Evolutionary conservation across 92 coral and sea anemone species (phyloP).

Genomic region (Chrysogorgia sp.): DNA sequence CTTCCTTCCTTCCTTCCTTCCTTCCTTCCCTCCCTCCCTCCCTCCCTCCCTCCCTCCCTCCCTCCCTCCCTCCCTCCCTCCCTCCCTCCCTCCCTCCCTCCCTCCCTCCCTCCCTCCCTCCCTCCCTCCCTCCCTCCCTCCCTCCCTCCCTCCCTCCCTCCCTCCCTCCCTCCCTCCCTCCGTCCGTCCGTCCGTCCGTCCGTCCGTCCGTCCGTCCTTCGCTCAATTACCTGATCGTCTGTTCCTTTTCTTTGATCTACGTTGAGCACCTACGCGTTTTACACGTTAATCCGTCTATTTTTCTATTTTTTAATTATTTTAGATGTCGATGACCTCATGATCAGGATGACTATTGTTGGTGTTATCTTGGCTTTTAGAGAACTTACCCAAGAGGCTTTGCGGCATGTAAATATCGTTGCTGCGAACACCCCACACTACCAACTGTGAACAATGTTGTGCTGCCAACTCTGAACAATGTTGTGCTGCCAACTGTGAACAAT

Average conservation of each 20-base stretch:
- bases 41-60: neutral
- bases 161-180: neutral
- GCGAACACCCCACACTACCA: too few species aligned
- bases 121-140: neutral
- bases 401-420: slow-evolving; percentile 59
- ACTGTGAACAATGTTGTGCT: too few species aligned
- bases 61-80: neutral
- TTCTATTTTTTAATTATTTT: neutral
- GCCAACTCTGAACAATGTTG: too few species aligned
- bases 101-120: too few species aligned
- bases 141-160: neutral
- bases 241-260: too few species aligned
- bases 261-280: too few species aligned
- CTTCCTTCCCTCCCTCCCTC: too few species aligned
- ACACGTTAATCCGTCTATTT: neutral
- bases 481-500: too few species aligned
- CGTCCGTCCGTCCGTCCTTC: too few species aligned
- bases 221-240: too few species aligned
- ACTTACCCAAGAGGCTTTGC: slow-evolving; percentile 85
- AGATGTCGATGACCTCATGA: slow-evolving; percentile 83
- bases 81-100: neutral
- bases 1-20: too few species aligned
- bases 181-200: neutral
- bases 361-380: slow-evolving; percentile 87
- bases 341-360: slow-evolving; percentile 84